Percentiles rank a stretch among this genome's conserved stretches.
Evolutionary conservation across 1,140 invertebrate genomes (phyloP).

Genomic region (Sitophilus oryzae): DNA sequence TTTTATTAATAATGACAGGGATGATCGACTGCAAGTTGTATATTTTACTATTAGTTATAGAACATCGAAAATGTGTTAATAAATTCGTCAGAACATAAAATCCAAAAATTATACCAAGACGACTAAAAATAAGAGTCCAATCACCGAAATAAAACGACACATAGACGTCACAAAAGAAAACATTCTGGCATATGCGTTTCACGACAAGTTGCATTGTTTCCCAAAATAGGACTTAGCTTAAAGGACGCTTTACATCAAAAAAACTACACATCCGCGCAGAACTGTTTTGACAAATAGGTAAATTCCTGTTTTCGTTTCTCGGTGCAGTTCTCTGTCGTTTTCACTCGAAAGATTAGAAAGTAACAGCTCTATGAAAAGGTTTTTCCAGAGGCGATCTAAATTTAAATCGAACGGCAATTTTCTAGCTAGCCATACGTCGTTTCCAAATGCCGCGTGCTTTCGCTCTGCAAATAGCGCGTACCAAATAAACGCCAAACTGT

Average conservation of each 20-base stretch:
- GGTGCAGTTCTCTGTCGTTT: no score
- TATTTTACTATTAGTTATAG: no score
- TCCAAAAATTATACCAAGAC: background rate
- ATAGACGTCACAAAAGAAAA: background rate
- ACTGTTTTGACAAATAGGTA: no score
- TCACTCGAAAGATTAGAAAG: conserved; percentile 6
- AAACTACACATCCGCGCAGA: background rate
- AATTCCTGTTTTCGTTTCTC: no score
- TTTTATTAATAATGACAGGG: no score
- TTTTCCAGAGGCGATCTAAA: conserved; percentile 19
- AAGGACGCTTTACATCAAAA: no score
- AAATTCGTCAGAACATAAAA: background rate
- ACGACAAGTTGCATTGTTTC: no score
- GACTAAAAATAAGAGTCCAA: background rate
- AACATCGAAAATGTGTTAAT: no score
- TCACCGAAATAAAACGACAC: background rate
- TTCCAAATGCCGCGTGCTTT: conserved; percentile 32
- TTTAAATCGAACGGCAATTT: conserved; percentile 13
- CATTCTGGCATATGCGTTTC: background rate
- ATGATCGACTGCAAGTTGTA: no score
- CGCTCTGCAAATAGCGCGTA: conserved; percentile 35
- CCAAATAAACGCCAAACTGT: conserved; percentile 30
- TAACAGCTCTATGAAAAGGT: conserved; percentile 3
- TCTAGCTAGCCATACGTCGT: conserved; percentile 5
- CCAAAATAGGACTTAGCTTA: conserved; percentile 5